Evolutionary conservation across 2,113 vertebrate genomes (phyloP).

Genomic region (Embiotoca jacksoni): DNA sequence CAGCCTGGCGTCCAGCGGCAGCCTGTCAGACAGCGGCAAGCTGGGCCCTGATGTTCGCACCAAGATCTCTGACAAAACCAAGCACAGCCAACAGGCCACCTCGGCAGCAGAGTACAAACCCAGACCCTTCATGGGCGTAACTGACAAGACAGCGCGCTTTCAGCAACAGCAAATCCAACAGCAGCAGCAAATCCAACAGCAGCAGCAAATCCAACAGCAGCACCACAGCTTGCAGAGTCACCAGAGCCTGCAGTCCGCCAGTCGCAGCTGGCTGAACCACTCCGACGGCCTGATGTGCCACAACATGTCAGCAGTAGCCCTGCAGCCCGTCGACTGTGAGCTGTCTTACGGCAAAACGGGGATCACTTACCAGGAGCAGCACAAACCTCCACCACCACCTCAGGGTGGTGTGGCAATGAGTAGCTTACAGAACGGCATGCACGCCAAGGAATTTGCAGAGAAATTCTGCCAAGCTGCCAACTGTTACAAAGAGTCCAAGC

Average conservation of each 20-base stretch:
- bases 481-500: slow-evolving; percentile 87
- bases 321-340: slow-evolving; percentile 84
- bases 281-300: slow-evolving; percentile 82
- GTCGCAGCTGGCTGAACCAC: slow-evolving; percentile 88
- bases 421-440: slow-evolving; percentile 86
- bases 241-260: slow-evolving; percentile 49
- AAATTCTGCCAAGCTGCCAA: slow-evolving; percentile 83
- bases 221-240: slow-evolving; percentile 57
- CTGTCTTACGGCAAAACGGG: slow-evolving; percentile 80
- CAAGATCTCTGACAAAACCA: slow-evolving; percentile 85
- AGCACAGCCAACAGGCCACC: slow-evolving; percentile 77
- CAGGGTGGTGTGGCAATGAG: slow-evolving; percentile 74
- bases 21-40: slow-evolving; percentile 88
- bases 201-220: slow-evolving; percentile 43
- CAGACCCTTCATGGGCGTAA: slow-evolving; percentile 96
- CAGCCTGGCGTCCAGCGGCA: slow-evolving; percentile 89
- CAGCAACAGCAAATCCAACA: slow-evolving; percentile 56
- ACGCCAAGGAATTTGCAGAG: slow-evolving; percentile 85
- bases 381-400: slow-evolving; percentile 80
- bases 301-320: slow-evolving; percentile 65
- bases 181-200: slow-evolving; percentile 43
- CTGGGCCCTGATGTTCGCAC: slow-evolving; percentile 88
- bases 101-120: slow-evolving; percentile 86
- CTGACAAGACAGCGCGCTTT: slow-evolving; percentile 93
- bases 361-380: slow-evolving; percentile 82